Conservation (phyloP, 2,113 vertebrate genomes). For the Barbus barbus region DNA sequence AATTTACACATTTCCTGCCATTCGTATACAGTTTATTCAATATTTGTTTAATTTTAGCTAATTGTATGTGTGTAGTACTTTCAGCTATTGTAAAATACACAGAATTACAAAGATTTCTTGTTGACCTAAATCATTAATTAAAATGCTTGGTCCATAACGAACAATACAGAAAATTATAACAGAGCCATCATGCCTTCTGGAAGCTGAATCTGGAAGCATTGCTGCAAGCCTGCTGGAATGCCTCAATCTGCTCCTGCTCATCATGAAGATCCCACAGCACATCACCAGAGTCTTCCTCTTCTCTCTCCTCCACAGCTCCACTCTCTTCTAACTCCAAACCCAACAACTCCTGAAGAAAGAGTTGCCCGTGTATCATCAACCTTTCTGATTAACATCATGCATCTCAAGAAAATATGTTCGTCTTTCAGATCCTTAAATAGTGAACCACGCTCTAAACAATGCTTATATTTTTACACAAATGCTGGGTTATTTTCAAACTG, state of each 20-base stretch:
- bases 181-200: conserved; percentile 76
- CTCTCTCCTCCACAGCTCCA: conserved; percentile 78
- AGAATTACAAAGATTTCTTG: background rate
- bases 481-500: too few species aligned
- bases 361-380: too few species aligned
- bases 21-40: too few species aligned
- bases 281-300: conserved; percentile 88
- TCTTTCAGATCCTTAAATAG: background rate
- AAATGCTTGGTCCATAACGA: background rate
- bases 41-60: too few species aligned
- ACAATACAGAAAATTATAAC: background rate
- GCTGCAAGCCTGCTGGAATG: conserved; percentile 86
- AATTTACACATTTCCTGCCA: too few species aligned
- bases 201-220: conserved; percentile 84
- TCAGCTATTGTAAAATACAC: background rate
- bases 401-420: background rate
- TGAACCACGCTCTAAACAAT: too few species aligned
- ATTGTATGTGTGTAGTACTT: too few species aligned
- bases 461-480: too few species aligned
- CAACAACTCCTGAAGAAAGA: conserved; percentile 81
- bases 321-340: conserved; percentile 84
- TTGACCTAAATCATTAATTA: background rate
- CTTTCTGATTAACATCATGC: background rate
- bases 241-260: conserved; percentile 93
- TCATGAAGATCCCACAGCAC: conserved; percentile 95